Evolutionary conservation across 2,888 invertebrate species (phyloP).

Genomic region (Heliconius hortense): DNA sequence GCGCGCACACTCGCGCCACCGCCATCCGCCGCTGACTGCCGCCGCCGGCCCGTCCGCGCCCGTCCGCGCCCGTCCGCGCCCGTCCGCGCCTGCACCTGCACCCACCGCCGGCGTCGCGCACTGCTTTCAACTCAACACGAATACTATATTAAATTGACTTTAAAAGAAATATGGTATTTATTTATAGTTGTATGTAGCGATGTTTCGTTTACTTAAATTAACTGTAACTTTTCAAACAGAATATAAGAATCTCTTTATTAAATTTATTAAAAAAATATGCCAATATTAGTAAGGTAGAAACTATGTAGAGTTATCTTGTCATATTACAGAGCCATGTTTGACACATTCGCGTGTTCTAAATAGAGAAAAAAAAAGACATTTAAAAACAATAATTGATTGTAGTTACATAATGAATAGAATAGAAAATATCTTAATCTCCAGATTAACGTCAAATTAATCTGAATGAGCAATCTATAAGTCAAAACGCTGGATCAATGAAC

Average conservation of each 20-base stretch:
- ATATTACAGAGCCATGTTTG: too few relatives aligned
- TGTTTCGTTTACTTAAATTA: too few relatives aligned
- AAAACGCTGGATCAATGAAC: constrained; percentile 63
- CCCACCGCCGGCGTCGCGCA: neutral
- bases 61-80: neutral
- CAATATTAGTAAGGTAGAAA: too few relatives aligned
- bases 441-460: constrained; percentile 34
- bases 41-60: constrained; percentile 1
- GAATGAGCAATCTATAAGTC: constrained; percentile 39
- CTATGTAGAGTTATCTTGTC: too few relatives aligned
- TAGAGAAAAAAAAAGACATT: neutral
- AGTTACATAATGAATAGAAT: neutral
- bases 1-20: constrained; percentile 51
- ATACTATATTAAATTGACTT: neutral
- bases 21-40: constrained; percentile 23
- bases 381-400: neutral
- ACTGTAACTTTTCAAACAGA: too few relatives aligned
- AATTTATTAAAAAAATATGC: too few relatives aligned
- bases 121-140: neutral
- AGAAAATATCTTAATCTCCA: constrained; percentile 18
- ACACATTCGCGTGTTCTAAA: neutral
- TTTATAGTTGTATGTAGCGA: too few relatives aligned
- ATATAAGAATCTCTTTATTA: too few relatives aligned
- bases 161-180: too few relatives aligned
- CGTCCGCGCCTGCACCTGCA: neutral